Evolutionary conservation across 2,113 vertebrate species (phyloP), one percentile per base, ranked within the genome.

Genomic region (Odontophorus gujanensis): DNA sequence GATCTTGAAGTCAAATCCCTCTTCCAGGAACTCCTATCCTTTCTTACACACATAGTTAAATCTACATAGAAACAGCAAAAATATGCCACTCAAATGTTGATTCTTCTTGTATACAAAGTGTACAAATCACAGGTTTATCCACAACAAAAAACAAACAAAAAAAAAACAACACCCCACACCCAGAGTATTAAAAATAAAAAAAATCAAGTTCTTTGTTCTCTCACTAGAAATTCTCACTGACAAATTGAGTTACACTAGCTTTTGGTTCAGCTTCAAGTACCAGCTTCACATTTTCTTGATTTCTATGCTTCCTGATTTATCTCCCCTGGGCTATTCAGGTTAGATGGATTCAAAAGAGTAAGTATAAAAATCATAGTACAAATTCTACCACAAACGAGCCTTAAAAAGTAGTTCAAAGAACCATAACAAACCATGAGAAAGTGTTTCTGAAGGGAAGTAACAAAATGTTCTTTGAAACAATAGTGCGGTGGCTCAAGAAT

Each of bases 391-490:
- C 62, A 87, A 75, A 93, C 95, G 81, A 73, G 47, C 50, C 76
- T 73, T 84, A 83, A 96, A 94, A 94, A 92, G 67, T 86, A 87
- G 57, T 81, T 96, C 51, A 93, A 87, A 96, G 65, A 94, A 65
- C 42, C 48, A 47, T 91, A 96, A 95, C 47, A 96, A 95, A 88
- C 43, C 69, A 92, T 63, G 92, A 85, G 65, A 96, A 95, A 82
- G 74, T 16, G 22, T 18, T 90, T 97, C 91, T 84, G 67, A 94
- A 92, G 78, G 81, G 90, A 97, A 97, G 95, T 81, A 95, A 95
- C 66, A 88, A 86, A 92, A 79, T 59, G 58, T 2, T 85, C 89
- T 95, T 93, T 71, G 50, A 94, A 94, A 91, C 76, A 93, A 81
- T 69, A 89, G 65, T 71, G 75, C 7, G 61, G 68, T 80, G 51